A percentile compares a stretch with the other conserved stretches of the same genome.
These are phyloP conservation scores for Mesorhabditis belari DNA, from an alignment of 2,888 invertebrate species.

Conservation along the genomic window DNA sequence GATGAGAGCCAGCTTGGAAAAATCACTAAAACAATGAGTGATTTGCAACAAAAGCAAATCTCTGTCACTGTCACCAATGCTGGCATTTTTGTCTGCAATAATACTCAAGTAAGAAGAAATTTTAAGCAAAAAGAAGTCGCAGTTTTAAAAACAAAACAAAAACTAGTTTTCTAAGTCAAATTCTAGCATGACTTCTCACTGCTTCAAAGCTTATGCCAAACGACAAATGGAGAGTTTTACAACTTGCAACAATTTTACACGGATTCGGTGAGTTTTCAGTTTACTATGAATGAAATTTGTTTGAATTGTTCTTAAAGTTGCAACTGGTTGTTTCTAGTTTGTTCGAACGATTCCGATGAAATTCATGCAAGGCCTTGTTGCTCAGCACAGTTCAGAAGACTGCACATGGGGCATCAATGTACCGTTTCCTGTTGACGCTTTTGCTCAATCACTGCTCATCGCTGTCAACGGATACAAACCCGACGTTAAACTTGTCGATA, in stretches of 20 bases:
- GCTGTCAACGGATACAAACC: slow-evolving; percentile 18
- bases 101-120: no score
- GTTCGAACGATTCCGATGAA: slow-evolving; percentile 23
- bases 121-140: no score
- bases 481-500: slow-evolving; percentile 10
- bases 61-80: not conserved
- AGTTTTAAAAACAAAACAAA: no score
- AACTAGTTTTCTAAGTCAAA: no score
- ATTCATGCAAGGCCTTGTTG: slow-evolving; percentile 19
- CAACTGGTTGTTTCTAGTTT: no score
- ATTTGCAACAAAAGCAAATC: not conserved
- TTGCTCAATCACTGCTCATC: slow-evolving; percentile 29
- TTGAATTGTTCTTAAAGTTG: no score
- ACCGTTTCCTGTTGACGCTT: slow-evolving; percentile 36
- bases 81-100: not conserved
- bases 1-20: not conserved
- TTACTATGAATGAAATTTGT: no score
- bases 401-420: slow-evolving; percentile 7
- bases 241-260: not conserved
- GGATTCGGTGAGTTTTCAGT: no score
- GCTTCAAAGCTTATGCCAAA: not conserved
- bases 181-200: not conserved
- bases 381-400: slow-evolving; percentile 11
- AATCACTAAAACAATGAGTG: not conserved
- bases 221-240: not conserved